These are phyloP conservation scores for Elysia chlorotica DNA, from an alignment of 1,140 invertebrate genomes.

Conservation along the genomic window DNA sequence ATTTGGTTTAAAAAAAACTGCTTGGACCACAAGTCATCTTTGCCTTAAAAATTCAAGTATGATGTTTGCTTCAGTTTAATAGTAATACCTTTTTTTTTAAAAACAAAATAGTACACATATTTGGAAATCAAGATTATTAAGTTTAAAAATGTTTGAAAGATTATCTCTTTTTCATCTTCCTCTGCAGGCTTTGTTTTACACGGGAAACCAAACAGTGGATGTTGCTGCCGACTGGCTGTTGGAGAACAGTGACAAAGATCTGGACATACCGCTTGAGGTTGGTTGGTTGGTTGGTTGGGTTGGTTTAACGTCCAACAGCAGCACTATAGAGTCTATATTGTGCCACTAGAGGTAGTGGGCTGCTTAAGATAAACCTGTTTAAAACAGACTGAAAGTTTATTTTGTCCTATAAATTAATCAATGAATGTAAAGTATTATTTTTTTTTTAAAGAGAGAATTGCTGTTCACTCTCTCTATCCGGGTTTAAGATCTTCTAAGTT, in stretches of 20 bases:
- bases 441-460: not conserved
- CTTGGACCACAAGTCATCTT: not conserved
- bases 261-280: slow-evolving; percentile 53
- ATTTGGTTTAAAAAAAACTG: too few relatives aligned
- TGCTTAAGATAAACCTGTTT: too few relatives aligned
- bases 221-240: slow-evolving; percentile 67
- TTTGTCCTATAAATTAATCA: too few relatives aligned
- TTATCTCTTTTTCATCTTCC: not conserved
- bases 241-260: slow-evolving; percentile 63
- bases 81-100: not conserved
- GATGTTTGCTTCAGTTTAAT: not conserved
- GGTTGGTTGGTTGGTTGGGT: too few relatives aligned
- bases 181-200: slow-evolving; percentile 65
- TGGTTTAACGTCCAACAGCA: too few relatives aligned
- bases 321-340: too few relatives aligned
- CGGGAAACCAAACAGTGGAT: slow-evolving; percentile 66
- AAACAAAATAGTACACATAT: not conserved
- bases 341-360: too few relatives aligned
- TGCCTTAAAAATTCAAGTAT: not conserved
- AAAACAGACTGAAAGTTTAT: too few relatives aligned
- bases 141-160: too few relatives aligned
- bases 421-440: slow-evolving; percentile 1
- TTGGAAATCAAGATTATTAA: not conserved
- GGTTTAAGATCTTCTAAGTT: too few relatives aligned
- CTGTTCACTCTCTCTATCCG: too few relatives aligned